Conservation (phyloP, 2,797 vertebrate genomes). For the Stomatorhinus walkeri region DNA sequence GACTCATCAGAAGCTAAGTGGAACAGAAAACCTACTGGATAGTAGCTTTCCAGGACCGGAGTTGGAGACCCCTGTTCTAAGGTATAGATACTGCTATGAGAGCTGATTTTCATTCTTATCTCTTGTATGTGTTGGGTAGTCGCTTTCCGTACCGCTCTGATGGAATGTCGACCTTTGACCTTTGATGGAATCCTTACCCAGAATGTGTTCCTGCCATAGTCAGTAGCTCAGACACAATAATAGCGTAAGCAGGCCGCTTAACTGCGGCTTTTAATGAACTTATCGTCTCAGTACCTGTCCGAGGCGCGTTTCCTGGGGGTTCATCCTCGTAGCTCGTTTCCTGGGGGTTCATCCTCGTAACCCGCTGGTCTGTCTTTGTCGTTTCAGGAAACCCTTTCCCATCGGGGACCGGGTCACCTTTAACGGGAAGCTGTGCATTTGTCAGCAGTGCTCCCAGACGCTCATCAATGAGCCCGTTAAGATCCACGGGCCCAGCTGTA, state of each 20-base stretch:
- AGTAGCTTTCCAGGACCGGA: too few species aligned
- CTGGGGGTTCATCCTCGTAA: background rate
- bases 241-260: background rate
- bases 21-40: too few species aligned
- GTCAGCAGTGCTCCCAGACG: conserved; percentile 85
- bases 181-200: background rate
- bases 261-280: background rate
- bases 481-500: conserved; percentile 91
- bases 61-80: too few species aligned
- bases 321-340: background rate
- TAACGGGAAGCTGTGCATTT: conserved; percentile 93
- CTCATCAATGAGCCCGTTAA: conserved; percentile 86
- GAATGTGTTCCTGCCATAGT: background rate
- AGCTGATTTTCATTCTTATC: background rate
- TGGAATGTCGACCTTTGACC: background rate
- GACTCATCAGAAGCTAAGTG: too few species aligned
- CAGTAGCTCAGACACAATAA: background rate
- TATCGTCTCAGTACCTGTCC: background rate
- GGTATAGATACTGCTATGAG: background rate
- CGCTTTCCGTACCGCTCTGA: background rate
- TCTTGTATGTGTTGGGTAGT: background rate
- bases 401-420: conserved; percentile 96
- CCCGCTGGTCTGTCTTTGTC: background rate
- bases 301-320: background rate
- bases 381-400: conserved; percentile 82